Conservation (phyloP, 2,888 invertebrate genomes). For the Antheraea assamensis region DNA sequence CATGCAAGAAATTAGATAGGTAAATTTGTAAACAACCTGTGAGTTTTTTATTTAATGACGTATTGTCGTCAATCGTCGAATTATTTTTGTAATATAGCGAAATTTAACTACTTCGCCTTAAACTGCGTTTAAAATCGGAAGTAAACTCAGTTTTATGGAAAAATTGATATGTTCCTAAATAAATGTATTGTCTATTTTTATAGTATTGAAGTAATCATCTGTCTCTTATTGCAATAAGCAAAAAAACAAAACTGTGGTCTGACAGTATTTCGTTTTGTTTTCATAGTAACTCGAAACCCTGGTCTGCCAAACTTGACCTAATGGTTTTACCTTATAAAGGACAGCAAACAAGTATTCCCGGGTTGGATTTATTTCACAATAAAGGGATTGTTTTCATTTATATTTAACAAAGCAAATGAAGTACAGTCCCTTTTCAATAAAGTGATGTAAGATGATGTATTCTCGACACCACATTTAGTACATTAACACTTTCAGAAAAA, state of each 20-base stretch:
- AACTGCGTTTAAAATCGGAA: too few relatives aligned
- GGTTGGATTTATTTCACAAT: not conserved
- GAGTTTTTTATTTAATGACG: not conserved
- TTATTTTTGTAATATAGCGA: not conserved
- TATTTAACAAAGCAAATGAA: not conserved
- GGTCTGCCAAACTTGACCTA: not conserved
- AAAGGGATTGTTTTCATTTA: not conserved
- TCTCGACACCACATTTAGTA: too few relatives aligned
- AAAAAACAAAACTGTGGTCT: not conserved
- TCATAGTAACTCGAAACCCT: not conserved
- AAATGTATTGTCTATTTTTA: not conserved
- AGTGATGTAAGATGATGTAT: not conserved
- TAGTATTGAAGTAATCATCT: not conserved
- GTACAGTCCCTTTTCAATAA: not conserved
- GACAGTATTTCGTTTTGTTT: not conserved
- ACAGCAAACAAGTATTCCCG: not conserved
- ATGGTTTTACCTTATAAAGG: not conserved
- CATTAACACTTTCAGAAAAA: not conserved
- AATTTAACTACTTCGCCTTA: not conserved
- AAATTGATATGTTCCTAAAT: not conserved
- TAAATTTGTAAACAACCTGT: not conserved
- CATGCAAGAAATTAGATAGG: not conserved
- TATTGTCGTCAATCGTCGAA: not conserved
- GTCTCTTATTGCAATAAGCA: not conserved
- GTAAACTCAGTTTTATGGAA: not conserved